phyloP scores from a whole-genome alignment of 2,888 invertebrate genomes.

The Rotaria macrura region DNA sequence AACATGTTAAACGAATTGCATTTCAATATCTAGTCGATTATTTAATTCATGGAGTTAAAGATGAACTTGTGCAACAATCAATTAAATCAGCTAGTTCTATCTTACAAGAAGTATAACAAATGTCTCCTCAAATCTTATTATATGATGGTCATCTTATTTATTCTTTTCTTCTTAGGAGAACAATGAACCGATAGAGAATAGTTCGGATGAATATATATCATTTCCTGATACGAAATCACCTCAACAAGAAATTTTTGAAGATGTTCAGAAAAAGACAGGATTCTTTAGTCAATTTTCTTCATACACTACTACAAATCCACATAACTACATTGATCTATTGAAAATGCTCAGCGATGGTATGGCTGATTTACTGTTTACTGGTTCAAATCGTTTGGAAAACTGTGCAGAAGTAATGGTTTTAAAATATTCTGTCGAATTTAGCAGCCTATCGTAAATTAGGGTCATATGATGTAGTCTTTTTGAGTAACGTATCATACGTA shows the following conservation, averaged over 20 bases:
- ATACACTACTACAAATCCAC: background rate
- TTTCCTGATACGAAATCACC: background rate
- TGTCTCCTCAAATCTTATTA: background rate
- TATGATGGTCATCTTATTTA: background rate
- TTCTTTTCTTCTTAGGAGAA: background rate
- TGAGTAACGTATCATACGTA: too few relatives aligned
- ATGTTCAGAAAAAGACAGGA: background rate
- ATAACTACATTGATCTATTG: background rate
- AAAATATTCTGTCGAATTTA: too few relatives aligned
- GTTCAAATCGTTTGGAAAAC: background rate
- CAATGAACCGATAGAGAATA: background rate
- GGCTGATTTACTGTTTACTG: background rate
- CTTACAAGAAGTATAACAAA: background rate
- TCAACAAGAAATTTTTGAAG: background rate
- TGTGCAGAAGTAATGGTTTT: background rate
- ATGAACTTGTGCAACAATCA: background rate
- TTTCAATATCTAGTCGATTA: conserved; percentile 14
- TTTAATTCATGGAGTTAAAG: background rate
- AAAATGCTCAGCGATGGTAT: conserved; percentile 11
- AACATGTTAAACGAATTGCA: conserved; percentile 6
- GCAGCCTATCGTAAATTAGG: too few relatives aligned
- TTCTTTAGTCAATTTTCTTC: background rate
- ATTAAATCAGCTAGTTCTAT: background rate
- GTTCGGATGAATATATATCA: background rate
- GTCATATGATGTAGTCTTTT: too few relatives aligned